These are phyloP conservation scores for Cactoblastis cactorum DNA, from an alignment of 2,888 invertebrate genomes.

Conservation along the genomic window DNA sequence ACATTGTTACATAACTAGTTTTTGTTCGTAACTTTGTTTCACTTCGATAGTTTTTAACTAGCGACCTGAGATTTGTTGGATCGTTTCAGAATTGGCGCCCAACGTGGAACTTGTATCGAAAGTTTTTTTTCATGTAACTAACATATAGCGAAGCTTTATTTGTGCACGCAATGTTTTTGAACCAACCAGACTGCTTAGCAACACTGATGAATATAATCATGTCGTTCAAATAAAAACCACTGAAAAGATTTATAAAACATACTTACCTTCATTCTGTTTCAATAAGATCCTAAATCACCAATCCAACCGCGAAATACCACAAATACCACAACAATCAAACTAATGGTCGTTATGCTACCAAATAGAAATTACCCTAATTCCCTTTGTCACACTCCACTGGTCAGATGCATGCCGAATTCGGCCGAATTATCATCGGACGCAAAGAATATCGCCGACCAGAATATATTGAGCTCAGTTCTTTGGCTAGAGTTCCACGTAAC, in stretches of 20 bases:
- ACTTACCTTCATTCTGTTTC: too few relatives aligned
- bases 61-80: background rate
- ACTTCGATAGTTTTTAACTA: background rate
- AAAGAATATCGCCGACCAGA: conserved; percentile 19
- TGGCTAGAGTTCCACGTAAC: conserved; percentile 11
- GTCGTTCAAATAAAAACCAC: too few relatives aligned
- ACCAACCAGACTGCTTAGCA: background rate
- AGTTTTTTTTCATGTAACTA: too few relatives aligned
- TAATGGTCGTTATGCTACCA: background rate
- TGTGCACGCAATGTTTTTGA: too few relatives aligned
- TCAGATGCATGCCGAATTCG: conserved; percentile 23
- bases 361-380: conserved; percentile 25
- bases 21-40: background rate
- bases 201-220: too few relatives aligned
- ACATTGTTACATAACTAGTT: background rate
- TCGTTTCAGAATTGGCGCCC: background rate
- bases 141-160: too few relatives aligned
- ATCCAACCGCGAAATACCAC: background rate
- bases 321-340: background rate
- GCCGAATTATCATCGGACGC: conserved; percentile 26
- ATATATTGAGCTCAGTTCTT: background rate
- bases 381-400: conserved; percentile 20
- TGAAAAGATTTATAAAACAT: too few relatives aligned
- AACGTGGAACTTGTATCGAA: background rate
- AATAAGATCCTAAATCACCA: background rate